Evolutionary conservation across 2,113 vertebrate species (phyloP), one percentile per base, ranked within the genome.

Genomic region (Neopipo cinnamomea): DNA sequence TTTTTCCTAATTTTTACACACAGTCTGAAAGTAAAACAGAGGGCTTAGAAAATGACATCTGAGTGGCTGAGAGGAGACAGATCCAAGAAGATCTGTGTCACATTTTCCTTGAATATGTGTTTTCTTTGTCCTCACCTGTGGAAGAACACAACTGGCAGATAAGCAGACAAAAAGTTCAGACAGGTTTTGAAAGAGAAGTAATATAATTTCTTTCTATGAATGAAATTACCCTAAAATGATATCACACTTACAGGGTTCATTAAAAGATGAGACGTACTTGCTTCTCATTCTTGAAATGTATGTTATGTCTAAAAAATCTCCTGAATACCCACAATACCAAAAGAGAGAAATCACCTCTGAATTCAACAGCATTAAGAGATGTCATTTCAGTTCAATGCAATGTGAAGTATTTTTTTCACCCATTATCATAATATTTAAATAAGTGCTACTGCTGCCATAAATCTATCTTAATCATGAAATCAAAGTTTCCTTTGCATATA

Each of bases 401-500:
- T 74, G 67, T 50, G 68, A 93, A 93, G 86, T 25, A n/a, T 2
- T 22, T 76, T 73, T 85, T 91, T 63, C 35, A 50, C 35, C 52
- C 5, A 3, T 73, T 73, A 61, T 82, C 79, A 81, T 88, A 85
- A 39, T 80, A 88, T 56, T 85, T 89, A 83, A 91, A 82, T 49
- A 95, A 71, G 35, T 87, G 33, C 25, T 90, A 81, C 83, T 85
- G 66, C 83, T 95, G 75, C 58, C 86, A 89, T 87, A 94, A 91
- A 83, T 95, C 93, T 92, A 52, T 35, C 83, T 31, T 91, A 96
- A 93, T 82, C 49, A 59, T 49, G 41, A 95, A 94, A 95, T 94
- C 88, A 95, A 95, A 91, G 79, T 42, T 93, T 46, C 28, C 27
- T 94, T 95, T 95, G 71, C 90, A 85, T 95, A 87, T 70, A 93